phyloP scores from a whole-genome alignment of 2,113 vertebrate species.

The Antechinus stuartii region DNA sequence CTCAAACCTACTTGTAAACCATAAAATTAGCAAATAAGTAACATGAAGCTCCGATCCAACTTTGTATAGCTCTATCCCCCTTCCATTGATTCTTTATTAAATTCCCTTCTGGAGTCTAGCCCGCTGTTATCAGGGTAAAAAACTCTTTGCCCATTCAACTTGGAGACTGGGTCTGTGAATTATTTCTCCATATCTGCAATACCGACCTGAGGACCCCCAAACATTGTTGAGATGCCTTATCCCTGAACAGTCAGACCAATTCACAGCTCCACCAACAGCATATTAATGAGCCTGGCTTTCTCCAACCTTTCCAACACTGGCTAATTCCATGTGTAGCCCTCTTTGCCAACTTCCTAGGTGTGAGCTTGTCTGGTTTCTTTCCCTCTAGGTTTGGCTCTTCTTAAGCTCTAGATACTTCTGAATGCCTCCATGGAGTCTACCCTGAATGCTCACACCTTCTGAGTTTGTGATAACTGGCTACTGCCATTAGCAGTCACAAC shows the following conservation, averaged over 20 bases:
- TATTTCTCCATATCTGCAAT: too few species aligned
- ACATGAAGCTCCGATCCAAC: too few species aligned
- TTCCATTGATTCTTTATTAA: too few species aligned
- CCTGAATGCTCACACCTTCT: background rate
- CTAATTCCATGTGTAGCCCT: background rate
- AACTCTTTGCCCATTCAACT: too few species aligned
- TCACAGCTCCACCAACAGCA: background rate
- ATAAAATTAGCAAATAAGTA: too few species aligned
- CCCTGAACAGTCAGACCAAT: background rate
- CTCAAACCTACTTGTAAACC: too few species aligned
- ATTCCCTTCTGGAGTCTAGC: too few species aligned
- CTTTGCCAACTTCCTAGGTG: background rate
- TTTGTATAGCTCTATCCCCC: too few species aligned
- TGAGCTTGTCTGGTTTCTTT: background rate
- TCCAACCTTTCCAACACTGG: background rate
- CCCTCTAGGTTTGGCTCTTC: background rate
- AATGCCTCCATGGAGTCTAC: background rate
- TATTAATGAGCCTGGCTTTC: background rate
- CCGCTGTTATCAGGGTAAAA: too few species aligned
- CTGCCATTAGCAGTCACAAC: background rate
- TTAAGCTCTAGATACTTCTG: background rate
- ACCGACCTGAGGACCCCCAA: too few species aligned
- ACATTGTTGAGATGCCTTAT: too few species aligned
- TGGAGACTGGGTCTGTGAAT: too few species aligned
- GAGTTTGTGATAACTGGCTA: background rate